Conservation (phyloP, 1,140 invertebrate species). For the Pogonus chalceus region DNA sequence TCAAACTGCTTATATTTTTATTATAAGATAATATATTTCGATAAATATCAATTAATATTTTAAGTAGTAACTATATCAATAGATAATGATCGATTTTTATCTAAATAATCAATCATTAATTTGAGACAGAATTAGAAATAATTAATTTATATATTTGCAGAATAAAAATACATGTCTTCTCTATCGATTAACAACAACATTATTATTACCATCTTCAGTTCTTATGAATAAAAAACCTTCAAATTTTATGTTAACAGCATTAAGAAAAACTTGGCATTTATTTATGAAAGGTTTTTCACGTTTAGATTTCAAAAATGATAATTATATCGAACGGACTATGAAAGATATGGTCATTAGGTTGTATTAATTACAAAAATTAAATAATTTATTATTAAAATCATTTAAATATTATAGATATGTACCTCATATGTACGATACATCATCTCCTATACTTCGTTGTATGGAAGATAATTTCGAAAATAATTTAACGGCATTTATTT, state of each 20-base stretch:
- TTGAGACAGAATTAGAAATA: neutral
- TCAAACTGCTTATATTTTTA: no score
- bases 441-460: neutral
- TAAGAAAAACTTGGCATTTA: neutral
- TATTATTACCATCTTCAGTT: neutral
- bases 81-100: no score
- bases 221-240: neutral
- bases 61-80: no score
- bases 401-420: neutral
- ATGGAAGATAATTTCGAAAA: neutral
- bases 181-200: neutral
- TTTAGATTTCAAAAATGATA: neutral
- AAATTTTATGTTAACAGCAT: neutral
- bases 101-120: no score
- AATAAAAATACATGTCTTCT: neutral
- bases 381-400: neutral
- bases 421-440: neutral
- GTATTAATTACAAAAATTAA: neutral
- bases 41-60: no score
- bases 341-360: neutral
- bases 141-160: constrained; percentile 1
- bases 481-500: neutral
- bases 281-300: neutral
- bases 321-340: neutral
- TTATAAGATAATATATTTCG: no score